phyloP scores from a whole-genome alignment of 1,140 invertebrate species.

The Dermatophagoides farinae region DNA sequence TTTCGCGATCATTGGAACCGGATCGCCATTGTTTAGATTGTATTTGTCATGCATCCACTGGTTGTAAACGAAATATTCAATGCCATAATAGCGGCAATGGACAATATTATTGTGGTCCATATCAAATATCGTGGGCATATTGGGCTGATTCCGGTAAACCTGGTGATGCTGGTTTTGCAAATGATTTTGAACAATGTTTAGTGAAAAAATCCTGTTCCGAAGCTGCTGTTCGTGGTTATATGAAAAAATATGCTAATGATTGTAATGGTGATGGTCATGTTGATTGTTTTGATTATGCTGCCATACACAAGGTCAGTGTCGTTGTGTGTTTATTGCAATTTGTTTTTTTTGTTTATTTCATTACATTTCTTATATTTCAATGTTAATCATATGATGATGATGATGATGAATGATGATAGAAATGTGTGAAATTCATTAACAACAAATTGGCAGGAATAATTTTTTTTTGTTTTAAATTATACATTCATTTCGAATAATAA shows the following conservation, averaged over 20 bases:
- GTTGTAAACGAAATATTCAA: constrained; percentile 14
- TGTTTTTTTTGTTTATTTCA: neutral
- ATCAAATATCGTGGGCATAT: constrained; percentile 50
- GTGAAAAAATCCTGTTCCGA: constrained; percentile 54
- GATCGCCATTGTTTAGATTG: too few species aligned
- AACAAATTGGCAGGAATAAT: neutral
- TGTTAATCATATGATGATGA: neutral
- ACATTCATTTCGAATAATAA: neutral
- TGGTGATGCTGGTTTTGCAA: constrained; percentile 22
- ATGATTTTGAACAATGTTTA: constrained; percentile 48
- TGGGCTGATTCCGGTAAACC: constrained; percentile 54
- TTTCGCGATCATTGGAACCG: too few species aligned
- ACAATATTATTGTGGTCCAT: constrained; percentile 43
- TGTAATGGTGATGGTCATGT: constrained; percentile 52
- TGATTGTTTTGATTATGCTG: constrained; percentile 56
- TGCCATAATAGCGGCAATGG: constrained; percentile 17
- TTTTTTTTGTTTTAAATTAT: neutral
- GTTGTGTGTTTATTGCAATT: neutral
- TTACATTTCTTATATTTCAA: neutral
- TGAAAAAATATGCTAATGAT: constrained; percentile 57
- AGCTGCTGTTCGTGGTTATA: constrained; percentile 47
- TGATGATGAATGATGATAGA: neutral
- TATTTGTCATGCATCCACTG: constrained; percentile 14
- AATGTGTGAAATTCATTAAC: neutral
- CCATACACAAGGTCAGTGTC: constrained; percentile 38